phyloP scores from a whole-genome alignment of 2,888 invertebrate species.

The Bimastos eiseni region DNA sequence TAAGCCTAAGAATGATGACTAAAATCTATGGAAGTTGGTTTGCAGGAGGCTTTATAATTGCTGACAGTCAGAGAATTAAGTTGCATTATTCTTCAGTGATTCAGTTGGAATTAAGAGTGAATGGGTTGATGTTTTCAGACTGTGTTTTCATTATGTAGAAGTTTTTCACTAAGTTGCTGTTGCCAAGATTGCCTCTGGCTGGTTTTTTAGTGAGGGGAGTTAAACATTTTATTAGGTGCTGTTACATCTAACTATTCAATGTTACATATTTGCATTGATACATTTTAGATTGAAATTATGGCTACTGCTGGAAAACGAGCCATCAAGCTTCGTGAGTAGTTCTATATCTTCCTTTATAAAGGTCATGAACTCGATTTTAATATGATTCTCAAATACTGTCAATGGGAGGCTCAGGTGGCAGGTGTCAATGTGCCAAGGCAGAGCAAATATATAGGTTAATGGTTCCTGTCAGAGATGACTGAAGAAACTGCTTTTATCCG shows the following conservation, averaged over 20 bases:
- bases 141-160: not conserved
- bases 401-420: not conserved
- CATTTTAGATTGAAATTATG: constrained; percentile 23
- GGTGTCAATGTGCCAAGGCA: not conserved
- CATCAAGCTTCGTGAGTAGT: constrained; percentile 42
- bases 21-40: no score
- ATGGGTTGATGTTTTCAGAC: not conserved
- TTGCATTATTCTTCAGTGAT: not conserved
- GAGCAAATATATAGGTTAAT: not conserved
- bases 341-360: not conserved
- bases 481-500: not conserved
- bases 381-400: not conserved
- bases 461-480: not conserved
- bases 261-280: not conserved
- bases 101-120: not conserved
- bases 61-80: not conserved
- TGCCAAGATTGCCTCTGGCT: not conserved
- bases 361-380: not conserved
- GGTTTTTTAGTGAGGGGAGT: not conserved
- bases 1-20: no score
- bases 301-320: constrained; percentile 38
- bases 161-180: not conserved
- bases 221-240: not conserved
- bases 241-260: constrained; percentile 13
- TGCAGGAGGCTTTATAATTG: not conserved